phyloP scores from a whole-genome alignment of 2,113 vertebrate genomes.

The Pterocles orientalis region DNA sequence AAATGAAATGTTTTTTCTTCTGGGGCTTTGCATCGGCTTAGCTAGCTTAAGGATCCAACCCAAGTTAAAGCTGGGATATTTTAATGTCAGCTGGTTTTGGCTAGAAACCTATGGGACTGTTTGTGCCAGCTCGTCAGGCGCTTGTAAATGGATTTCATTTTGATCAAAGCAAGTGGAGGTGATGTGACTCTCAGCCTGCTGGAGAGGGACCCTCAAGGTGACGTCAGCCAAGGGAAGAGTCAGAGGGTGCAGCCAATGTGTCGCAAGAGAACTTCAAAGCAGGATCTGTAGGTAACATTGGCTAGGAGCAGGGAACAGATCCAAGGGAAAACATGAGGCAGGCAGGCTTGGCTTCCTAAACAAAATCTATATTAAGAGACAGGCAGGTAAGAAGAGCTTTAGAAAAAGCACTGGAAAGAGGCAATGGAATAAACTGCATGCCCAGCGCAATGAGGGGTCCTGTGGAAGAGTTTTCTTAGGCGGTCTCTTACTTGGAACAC shows the following conservation, averaged over 20 bases:
- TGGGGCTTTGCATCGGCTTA: not conserved
- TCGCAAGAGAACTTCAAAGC: constrained; percentile 19
- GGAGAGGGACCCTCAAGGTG: not conserved
- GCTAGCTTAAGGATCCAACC: not conserved
- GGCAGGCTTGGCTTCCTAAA: constrained; percentile 24
- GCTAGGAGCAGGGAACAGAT: not conserved
- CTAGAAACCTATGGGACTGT: not conserved
- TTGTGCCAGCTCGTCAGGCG: not conserved
- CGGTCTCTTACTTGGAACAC: not conserved
- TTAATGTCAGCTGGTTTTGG: not conserved
- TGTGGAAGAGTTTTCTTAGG: not conserved
- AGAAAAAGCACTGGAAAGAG: not conserved
- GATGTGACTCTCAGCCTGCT: not conserved
- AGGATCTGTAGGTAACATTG: constrained; percentile 18
- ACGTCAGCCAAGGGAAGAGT: not conserved
- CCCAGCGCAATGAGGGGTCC: not conserved
- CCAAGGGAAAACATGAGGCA: constrained; percentile 63
- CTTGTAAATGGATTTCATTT: constrained; percentile 25
- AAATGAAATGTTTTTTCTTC: not conserved
- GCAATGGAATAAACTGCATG: constrained; percentile 30
- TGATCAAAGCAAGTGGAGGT: not conserved
- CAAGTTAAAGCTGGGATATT: not conserved
- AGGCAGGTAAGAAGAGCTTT: constrained; percentile 7
- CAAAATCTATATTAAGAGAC: constrained; percentile 26
- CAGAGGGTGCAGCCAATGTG: not conserved